These are phyloP conservation scores for Leucoptera coffeella DNA, from an alignment of 2,888 invertebrate genomes.

Conservation along the genomic window DNA sequence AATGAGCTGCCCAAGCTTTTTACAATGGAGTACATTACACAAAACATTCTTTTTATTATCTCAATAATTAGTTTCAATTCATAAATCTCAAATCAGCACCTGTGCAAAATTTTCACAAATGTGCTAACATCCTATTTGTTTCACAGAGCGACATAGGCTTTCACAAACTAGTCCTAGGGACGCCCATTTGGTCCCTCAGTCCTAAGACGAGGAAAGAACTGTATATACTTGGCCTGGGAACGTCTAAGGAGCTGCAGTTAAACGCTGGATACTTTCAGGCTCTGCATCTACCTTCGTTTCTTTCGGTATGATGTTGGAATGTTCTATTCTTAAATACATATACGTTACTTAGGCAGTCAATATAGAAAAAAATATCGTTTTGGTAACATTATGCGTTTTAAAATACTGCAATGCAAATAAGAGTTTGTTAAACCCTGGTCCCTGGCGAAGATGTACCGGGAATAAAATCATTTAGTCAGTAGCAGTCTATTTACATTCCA, in stretches of 20 bases:
- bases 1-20: too few species aligned
- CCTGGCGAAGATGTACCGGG: too few species aligned
- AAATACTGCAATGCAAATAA: too few species aligned
- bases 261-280: slow-evolving; percentile 23
- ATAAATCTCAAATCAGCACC: background rate
- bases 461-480: too few species aligned
- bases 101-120: background rate
- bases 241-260: slow-evolving; percentile 14
- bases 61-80: slow-evolving; percentile 1
- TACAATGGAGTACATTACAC: too few species aligned
- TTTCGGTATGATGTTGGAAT: too few species aligned
- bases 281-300: slow-evolving; percentile 24
- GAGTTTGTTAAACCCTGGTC: too few species aligned
- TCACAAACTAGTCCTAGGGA: slow-evolving; percentile 21
- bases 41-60: slow-evolving; percentile 1
- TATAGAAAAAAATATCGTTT: too few species aligned
- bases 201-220: slow-evolving; percentile 19
- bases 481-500: too few species aligned
- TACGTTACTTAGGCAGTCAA: too few species aligned
- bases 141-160: slow-evolving; percentile 18
- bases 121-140: background rate
- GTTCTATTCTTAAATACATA: too few species aligned
- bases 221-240: slow-evolving; percentile 15
- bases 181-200: slow-evolving; percentile 23
- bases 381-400: too few species aligned